These are phyloP conservation scores for Halictus quadricinctus DNA, from an alignment of 2,888 invertebrate genomes.

Conservation along the genomic window DNA sequence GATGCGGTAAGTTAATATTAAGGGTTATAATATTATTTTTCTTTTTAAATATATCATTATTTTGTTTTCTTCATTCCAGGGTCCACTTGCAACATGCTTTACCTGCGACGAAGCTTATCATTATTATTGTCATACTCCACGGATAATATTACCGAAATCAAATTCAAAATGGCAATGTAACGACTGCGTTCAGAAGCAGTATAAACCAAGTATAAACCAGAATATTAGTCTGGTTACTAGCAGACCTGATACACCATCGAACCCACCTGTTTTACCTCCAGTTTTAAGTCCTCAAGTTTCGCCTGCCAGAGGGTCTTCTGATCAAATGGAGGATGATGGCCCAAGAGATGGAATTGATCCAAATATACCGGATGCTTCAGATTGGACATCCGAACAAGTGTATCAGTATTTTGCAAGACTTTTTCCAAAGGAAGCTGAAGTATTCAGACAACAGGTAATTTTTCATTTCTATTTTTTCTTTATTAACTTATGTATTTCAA, in stretches of 20 bases:
- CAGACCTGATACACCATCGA: constrained; percentile 76
- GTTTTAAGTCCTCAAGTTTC: constrained; percentile 80
- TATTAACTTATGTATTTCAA: not conserved
- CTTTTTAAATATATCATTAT: not conserved
- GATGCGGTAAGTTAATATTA: constrained; percentile 86
- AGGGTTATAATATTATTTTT: not conserved
- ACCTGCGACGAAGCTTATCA: constrained; percentile 94
- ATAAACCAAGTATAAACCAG: constrained; percentile 66
- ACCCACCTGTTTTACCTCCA: constrained; percentile 74
- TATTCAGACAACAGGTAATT: constrained; percentile 91
- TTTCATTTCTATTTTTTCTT: not conserved
- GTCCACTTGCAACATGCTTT: constrained; percentile 90
- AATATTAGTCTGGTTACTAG: constrained; percentile 59
- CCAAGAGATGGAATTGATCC: constrained; percentile 84
- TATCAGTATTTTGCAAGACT: constrained; percentile 90
- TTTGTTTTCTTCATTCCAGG: constrained; percentile 82
- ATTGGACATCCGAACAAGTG: constrained; percentile 93
- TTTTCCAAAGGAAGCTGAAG: constrained; percentile 91
- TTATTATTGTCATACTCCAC: constrained; percentile 90
- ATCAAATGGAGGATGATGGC: constrained; percentile 77
- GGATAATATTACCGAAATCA: constrained; percentile 84
- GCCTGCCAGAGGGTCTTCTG: constrained; percentile 75
- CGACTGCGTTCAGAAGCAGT: constrained; percentile 84
- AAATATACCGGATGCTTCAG: constrained; percentile 89
- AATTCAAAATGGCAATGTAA: constrained; percentile 89